Evolutionary conservation across 2,113 vertebrate genomes (phyloP).

Genomic region (Rutilus rutilus): DNA sequence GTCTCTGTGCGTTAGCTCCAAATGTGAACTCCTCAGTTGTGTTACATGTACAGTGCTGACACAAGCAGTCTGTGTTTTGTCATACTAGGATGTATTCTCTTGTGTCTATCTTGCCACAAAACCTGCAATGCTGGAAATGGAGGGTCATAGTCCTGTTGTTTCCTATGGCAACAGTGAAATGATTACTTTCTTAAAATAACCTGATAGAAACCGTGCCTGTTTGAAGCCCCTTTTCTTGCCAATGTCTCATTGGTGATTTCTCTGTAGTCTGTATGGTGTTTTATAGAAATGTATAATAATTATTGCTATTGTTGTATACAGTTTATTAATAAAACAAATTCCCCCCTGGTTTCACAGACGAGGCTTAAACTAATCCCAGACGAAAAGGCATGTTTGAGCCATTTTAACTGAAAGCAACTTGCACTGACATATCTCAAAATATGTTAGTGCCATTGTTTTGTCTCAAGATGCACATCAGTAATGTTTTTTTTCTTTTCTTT

Average conservation of each 20-base stretch:
- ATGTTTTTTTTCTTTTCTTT: too few species aligned
- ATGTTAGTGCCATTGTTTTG: too few species aligned
- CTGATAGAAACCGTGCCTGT: background rate
- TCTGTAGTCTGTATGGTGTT: background rate
- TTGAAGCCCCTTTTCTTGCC: background rate
- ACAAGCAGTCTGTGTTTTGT: conserved; percentile 2
- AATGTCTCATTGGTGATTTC: background rate
- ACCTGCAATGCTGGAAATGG: conserved; percentile 4
- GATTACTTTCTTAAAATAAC: conserved; percentile 45
- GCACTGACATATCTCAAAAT: too few species aligned
- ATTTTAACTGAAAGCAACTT: too few species aligned
- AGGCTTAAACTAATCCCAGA: too few species aligned
- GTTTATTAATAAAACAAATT: too few species aligned
- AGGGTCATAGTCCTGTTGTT: conserved; percentile 33
- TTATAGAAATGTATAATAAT: background rate
- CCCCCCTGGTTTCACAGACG: too few species aligned
- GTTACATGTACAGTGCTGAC: conserved; percentile 13
- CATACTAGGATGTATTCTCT: conserved; percentile 10
- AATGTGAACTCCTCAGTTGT: conserved; percentile 14
- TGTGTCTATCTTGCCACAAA: background rate
- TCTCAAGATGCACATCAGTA: too few species aligned
- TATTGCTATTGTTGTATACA: too few species aligned
- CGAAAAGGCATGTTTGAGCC: too few species aligned
- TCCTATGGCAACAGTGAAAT: conserved; percentile 49
- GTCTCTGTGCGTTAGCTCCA: background rate